Evolutionary conservation across 2,797 vertebrate genomes (phyloP).

Genomic region (Amniataba percoides): DNA sequence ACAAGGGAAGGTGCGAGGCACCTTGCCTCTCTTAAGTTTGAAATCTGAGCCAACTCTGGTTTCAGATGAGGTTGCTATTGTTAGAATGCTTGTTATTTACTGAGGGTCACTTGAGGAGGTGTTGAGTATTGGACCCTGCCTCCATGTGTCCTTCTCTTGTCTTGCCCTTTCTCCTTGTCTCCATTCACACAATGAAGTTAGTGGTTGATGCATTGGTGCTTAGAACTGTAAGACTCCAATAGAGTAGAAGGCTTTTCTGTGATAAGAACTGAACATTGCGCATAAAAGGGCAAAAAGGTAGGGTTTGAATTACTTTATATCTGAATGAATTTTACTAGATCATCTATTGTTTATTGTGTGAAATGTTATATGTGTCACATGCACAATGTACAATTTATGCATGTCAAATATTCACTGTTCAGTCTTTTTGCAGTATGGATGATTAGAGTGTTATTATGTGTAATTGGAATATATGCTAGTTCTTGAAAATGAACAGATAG

Average conservation of each 20-base stretch:
- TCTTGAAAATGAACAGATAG: not conserved
- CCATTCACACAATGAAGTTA: constrained; percentile 56
- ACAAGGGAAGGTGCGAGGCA: constrained; percentile 61
- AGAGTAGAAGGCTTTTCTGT: constrained; percentile 16
- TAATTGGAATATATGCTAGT: not conserved
- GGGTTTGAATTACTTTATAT: constrained; percentile 15
- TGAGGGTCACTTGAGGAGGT: constrained; percentile 79
- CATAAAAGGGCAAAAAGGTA: constrained; percentile 56
- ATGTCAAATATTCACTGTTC: not conserved
- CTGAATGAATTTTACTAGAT: not conserved
- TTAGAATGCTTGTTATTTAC: constrained; percentile 73
- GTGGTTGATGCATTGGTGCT: constrained; percentile 29
- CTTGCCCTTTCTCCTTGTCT: constrained; percentile 61
- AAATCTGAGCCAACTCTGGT: constrained; percentile 55
- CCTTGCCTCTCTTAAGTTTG: constrained; percentile 70
- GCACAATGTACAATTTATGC: not conserved
- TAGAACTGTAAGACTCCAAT: constrained; percentile 30
- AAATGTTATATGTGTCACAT: not conserved
- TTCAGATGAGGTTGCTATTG: constrained; percentile 70
- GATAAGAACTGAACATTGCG: constrained; percentile 27
- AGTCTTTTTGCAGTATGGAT: not conserved
- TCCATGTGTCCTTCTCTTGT: constrained; percentile 64
- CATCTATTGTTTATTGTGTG: not conserved
- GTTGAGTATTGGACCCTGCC: constrained; percentile 71
- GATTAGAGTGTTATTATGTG: not conserved